Evolutionary conservation across 2,113 vertebrate species (phyloP).

Genomic region (Corvus hawaiiensis): DNA sequence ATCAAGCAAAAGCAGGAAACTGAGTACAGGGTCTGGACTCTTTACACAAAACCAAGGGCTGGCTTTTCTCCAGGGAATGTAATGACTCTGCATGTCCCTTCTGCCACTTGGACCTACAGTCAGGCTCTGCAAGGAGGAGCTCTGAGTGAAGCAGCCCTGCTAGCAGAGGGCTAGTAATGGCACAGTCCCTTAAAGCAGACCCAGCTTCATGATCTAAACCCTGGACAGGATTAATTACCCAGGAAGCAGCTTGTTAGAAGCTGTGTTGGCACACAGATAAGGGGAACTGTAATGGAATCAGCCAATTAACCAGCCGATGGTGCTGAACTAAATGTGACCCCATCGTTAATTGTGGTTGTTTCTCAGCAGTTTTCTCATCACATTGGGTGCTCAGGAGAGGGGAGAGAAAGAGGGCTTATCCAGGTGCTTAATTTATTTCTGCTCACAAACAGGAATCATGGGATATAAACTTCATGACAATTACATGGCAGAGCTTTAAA

Average conservation of each 20-base stretch:
- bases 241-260: slow-evolving; percentile 65
- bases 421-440: slow-evolving; percentile 54
- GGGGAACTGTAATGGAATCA: slow-evolving; percentile 62
- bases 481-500: slow-evolving; percentile 9
- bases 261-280: slow-evolving; percentile 60
- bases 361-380: slow-evolving; percentile 69
- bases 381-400: background rate
- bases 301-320: slow-evolving; percentile 74
- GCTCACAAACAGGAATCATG: slow-evolving; percentile 41
- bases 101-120: background rate
- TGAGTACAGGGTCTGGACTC: background rate
- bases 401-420: background rate
- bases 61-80: background rate
- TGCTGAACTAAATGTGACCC: slow-evolving; percentile 77
- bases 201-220: slow-evolving; percentile 31
- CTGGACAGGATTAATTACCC: slow-evolving; percentile 67
- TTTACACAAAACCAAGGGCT: background rate
- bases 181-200: slow-evolving; percentile 7
- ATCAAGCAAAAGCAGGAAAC: background rate
- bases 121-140: background rate
- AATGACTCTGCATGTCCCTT: background rate
- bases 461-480: slow-evolving; percentile 36
- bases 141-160: background rate
- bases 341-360: slow-evolving; percentile 69
- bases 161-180: background rate